Evolutionary conservation across 1,140 invertebrate genomes (phyloP).

Genomic region (Lordiphosa mommai): DNA sequence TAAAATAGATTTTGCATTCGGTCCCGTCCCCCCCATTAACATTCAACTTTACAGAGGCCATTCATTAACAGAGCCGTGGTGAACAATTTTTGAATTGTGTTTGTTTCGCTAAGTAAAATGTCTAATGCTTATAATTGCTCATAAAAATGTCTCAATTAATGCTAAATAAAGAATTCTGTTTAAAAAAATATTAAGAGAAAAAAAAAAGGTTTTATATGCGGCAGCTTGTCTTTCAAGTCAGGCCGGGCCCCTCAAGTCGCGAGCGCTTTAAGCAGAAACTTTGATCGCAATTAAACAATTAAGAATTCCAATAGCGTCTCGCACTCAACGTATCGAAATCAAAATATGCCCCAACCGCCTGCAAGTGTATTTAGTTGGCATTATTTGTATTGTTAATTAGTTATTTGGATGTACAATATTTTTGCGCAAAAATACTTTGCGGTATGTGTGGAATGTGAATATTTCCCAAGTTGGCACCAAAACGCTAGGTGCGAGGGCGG

Average conservation of each 20-base stretch:
- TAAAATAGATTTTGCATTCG: too few relatives aligned
- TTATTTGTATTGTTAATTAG: constrained; percentile 60
- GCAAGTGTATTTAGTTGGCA: constrained; percentile 16
- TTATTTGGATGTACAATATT: constrained; percentile 39
- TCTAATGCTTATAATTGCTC: constrained; percentile 24
- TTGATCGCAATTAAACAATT: constrained; percentile 68
- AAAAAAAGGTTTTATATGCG: too few relatives aligned
- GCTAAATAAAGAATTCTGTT: constrained; percentile 33
- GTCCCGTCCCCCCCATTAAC: not conserved
- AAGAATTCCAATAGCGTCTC: constrained; percentile 60
- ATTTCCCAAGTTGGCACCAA: constrained; percentile 49
- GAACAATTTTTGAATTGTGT: too few relatives aligned
- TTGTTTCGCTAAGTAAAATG: not conserved
- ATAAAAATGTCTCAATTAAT: constrained; percentile 42
- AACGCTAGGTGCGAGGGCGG: constrained; percentile 8
- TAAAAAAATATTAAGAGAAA: constrained; percentile 27
- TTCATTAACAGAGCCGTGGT: too few relatives aligned
- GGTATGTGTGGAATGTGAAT: constrained; percentile 61
- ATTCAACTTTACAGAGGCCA: not conserved
- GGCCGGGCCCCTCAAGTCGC: not conserved
- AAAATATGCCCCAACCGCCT: constrained; percentile 20
- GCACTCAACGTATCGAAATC: constrained; percentile 63
- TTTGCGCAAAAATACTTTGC: constrained; percentile 43
- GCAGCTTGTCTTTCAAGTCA: constrained; percentile 48
- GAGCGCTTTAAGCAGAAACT: constrained; percentile 7